Conservation (phyloP, 92 coral and sea anemone species). For the Parazoanthus swiftii region DNA sequence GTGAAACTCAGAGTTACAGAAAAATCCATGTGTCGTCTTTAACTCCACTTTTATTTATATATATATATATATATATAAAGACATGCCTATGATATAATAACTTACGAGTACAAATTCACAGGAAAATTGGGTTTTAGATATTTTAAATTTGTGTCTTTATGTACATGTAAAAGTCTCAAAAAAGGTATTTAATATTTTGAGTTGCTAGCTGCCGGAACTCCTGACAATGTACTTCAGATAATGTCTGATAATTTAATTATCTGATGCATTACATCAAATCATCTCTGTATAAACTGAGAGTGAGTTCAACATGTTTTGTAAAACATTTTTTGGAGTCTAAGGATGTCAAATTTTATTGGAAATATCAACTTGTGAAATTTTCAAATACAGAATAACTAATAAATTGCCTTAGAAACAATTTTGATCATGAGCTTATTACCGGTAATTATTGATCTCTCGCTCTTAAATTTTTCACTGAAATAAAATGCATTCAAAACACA, state of each 20-base stretch:
- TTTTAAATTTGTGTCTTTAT: constrained; percentile 11
- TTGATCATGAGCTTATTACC: constrained; percentile 12
- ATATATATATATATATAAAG: too few species aligned
- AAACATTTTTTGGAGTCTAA: constrained; percentile 15
- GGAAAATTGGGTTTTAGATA: background rate
- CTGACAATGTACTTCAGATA: background rate
- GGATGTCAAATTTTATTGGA: background rate
- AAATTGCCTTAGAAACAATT: constrained; percentile 15
- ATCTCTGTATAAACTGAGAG: constrained; percentile 12
- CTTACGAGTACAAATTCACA: constrained; percentile 7
- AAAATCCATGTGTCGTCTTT: too few species aligned
- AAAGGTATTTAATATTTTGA: constrained; percentile 2
- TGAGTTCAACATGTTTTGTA: constrained; percentile 22
- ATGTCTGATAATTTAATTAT: constrained; percentile 12
- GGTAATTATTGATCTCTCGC: constrained; percentile 3
- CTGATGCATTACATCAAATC: constrained; percentile 1
- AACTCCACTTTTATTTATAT: too few species aligned
- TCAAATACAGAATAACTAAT: constrained; percentile 7
- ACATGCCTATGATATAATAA: constrained; percentile 7
- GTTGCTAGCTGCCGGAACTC: background rate
- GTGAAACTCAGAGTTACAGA: too few species aligned
- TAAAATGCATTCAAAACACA: background rate
- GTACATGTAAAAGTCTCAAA: constrained; percentile 3
- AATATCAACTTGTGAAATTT: constrained; percentile 21
- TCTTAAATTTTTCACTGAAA: background rate